These are phyloP conservation scores for Paedocypris sp. DNA, from an alignment of 2,113 vertebrate species.

Conservation along the genomic window DNA sequence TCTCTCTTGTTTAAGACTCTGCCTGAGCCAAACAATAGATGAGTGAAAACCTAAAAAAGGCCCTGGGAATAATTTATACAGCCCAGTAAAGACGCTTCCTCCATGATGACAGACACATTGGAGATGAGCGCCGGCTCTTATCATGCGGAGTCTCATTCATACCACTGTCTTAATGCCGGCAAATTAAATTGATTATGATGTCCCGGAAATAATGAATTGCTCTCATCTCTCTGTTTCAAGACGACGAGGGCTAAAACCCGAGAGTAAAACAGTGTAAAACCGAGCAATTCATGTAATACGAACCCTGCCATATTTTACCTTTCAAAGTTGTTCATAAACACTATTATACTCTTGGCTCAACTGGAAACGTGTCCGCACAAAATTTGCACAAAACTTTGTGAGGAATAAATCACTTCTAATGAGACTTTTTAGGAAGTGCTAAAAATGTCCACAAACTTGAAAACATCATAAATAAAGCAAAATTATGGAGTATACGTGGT, in stretches of 20 bases:
- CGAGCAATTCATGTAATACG: not conserved
- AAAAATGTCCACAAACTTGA: no score
- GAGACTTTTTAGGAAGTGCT: no score
- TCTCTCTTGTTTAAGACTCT: not conserved
- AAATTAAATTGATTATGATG: conserved; percentile 2
- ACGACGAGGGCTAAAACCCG: not conserved
- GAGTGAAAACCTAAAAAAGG: not conserved
- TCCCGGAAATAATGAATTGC: not conserved
- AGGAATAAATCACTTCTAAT: no score
- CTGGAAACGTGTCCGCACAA: no score
- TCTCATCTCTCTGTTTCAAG: not conserved
- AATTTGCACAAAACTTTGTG: no score
- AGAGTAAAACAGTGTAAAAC: not conserved
- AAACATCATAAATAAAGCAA: no score
- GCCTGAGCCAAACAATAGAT: not conserved
- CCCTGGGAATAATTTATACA: not conserved
- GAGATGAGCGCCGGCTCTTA: not conserved
- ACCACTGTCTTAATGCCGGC: not conserved
- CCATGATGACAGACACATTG: not conserved
- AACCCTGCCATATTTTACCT: not conserved
- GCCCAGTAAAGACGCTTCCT: not conserved
- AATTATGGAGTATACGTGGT: no score
- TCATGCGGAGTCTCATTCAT: not conserved
- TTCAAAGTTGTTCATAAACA: no score
- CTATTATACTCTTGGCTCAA: no score